A percentile compares a stretch with the other conserved stretches of the same genome.
Conservation (phyloP, 2,888 invertebrate species). For the Perithous albicinctus region DNA sequence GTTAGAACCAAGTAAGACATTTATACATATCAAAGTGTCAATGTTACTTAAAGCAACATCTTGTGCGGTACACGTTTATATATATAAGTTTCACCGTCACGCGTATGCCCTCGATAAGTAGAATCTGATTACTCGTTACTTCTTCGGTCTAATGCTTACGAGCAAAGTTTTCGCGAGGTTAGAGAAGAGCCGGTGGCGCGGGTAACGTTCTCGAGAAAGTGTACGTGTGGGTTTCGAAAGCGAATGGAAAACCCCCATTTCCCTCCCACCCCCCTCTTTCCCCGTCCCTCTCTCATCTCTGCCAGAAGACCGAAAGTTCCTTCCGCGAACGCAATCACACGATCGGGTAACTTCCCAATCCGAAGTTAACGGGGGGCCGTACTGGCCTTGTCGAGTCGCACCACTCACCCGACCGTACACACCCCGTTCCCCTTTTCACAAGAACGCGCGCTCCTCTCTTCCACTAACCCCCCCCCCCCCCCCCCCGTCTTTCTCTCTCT, state of each 20-base stretch:
- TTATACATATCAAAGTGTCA: too few species aligned
- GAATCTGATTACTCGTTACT: constrained; percentile 67
- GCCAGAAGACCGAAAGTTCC: constrained; percentile 57
- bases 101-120: constrained; percentile 64
- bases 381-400: constrained; percentile 70
- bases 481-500: too few species aligned
- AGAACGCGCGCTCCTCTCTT: constrained; percentile 25
- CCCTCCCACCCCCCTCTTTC: constrained; percentile 29
- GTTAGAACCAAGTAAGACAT: constrained; percentile 32
- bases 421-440: constrained; percentile 19
- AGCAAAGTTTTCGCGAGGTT: constrained; percentile 56
- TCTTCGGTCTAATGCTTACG: constrained; percentile 49
- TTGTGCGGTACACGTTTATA: too few species aligned
- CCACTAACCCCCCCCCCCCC: too few species aligned
- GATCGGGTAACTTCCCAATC: constrained; percentile 81
- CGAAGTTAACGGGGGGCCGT: constrained; percentile 78
- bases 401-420: constrained; percentile 2
- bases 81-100: constrained; percentile 50
- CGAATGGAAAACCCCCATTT: constrained; percentile 63
- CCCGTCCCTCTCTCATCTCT: constrained; percentile 38
- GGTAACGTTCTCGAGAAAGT: constrained; percentile 50
- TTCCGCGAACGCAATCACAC: constrained; percentile 79
- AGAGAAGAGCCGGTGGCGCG: constrained; percentile 10
- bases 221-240: constrained; percentile 44
- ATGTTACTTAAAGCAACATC: too few species aligned